Conservation (phyloP, 1,140 invertebrate species). For the Parapsyche elsis region DNA sequence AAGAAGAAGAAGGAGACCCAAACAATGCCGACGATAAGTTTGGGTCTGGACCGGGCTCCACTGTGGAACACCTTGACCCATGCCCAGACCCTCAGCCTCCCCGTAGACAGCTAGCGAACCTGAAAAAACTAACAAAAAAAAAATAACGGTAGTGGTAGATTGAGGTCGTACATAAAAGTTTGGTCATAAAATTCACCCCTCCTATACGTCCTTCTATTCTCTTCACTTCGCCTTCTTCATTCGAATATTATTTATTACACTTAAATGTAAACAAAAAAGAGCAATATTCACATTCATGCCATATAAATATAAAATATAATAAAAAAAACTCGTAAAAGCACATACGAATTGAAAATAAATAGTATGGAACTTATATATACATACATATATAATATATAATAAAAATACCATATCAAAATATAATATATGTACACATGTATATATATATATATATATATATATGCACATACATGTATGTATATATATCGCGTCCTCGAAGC, state of each 20-base stretch:
- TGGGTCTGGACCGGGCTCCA: conserved; percentile 65
- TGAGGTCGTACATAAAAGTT: background rate
- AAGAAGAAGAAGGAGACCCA: background rate
- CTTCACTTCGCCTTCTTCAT: conserved; percentile 14
- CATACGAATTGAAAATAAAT: conserved; percentile 14
- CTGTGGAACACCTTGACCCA: conserved; percentile 76
- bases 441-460: too few relatives aligned
- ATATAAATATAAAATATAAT: background rate
- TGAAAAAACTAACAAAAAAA: background rate
- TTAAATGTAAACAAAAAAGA: background rate
- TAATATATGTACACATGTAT: background rate
- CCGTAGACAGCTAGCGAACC: conserved; percentile 28
- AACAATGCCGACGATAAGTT: background rate
- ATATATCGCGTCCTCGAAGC: too few relatives aligned
- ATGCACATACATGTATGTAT: too few relatives aligned
- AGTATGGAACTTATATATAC: too few relatives aligned
- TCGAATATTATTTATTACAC: conserved; percentile 13
- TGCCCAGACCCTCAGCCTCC: conserved; percentile 65
- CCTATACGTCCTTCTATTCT: conserved; percentile 5
- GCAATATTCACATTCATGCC: background rate
- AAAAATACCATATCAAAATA: conserved; percentile 8
- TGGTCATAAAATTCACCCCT: conserved; percentile 14
- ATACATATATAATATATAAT: background rate
- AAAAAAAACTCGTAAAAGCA: background rate
- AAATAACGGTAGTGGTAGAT: background rate